These are phyloP conservation scores for Onychomys arenicola DNA, from an alignment of 2,797 vertebrate species.

Conservation along the genomic window DNA sequence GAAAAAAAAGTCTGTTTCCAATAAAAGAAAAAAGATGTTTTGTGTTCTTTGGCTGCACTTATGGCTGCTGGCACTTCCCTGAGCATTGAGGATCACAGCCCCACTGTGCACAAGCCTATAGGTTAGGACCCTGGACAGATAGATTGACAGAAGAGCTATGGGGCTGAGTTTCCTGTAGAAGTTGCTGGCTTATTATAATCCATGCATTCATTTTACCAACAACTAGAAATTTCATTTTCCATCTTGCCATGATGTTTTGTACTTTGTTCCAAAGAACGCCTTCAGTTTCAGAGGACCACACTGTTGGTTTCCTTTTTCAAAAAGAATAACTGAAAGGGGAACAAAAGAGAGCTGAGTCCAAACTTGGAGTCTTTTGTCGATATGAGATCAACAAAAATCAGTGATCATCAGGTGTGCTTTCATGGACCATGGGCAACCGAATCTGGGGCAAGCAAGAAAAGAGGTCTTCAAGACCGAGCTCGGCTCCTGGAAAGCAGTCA, in stretches of 20 bases:
- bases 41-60: not conserved
- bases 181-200: not conserved
- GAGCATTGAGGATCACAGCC: not conserved
- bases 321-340: not conserved
- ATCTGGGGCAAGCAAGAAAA: not conserved
- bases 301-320: not conserved
- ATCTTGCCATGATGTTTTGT: not conserved
- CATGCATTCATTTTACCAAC: not conserved
- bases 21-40: not conserved
- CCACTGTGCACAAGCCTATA: not conserved
- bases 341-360: not conserved
- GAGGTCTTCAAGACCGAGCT: not conserved
- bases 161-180: not conserved
- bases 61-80: not conserved
- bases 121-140: not conserved
- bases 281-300: not conserved
- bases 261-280: not conserved
- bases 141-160: not conserved
- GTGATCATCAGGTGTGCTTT: not conserved
- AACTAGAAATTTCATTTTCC: not conserved
- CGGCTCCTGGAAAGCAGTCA: not conserved
- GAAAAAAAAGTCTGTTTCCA: not conserved
- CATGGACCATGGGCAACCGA: not conserved
- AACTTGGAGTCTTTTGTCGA: not conserved
- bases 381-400: not conserved